phyloP scores from a whole-genome alignment of 2,113 vertebrate genomes.

The Amphiprion percula region DNA sequence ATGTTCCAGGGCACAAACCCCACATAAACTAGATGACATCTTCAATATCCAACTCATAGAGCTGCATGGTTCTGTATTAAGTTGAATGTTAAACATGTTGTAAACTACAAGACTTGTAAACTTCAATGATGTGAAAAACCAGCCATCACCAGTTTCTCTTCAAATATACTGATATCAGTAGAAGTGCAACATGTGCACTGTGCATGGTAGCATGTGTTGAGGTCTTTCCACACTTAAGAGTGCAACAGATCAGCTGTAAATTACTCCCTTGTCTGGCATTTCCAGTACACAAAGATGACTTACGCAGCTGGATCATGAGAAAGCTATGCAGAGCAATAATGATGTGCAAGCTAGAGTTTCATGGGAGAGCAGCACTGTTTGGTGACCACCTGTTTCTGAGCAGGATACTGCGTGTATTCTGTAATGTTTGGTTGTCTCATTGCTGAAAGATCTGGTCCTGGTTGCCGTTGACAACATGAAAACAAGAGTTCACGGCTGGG shows the following conservation, averaged over 20 bases:
- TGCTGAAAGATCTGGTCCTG: background rate
- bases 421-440: background rate
- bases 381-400: constrained; percentile 41
- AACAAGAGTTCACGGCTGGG: background rate
- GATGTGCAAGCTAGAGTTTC: constrained; percentile 20
- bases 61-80: too few species aligned
- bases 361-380: background rate
- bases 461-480: background rate
- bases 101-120: too few species aligned
- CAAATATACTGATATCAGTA: background rate
- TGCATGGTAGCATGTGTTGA: background rate
- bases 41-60: too few species aligned
- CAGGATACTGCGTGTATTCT: background rate
- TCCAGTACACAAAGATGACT: background rate
- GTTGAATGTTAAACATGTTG: too few species aligned
- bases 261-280: background rate
- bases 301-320: constrained; percentile 17
- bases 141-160: background rate
- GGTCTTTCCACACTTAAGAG: background rate
- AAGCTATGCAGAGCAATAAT: constrained; percentile 21
- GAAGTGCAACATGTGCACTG: background rate
- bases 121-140: background rate
- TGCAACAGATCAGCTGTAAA: constrained; percentile 22
- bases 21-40: too few species aligned
- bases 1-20: too few species aligned